Conservation (phyloP, 2,113 vertebrate species). For the Sisor rabdophorus region DNA sequence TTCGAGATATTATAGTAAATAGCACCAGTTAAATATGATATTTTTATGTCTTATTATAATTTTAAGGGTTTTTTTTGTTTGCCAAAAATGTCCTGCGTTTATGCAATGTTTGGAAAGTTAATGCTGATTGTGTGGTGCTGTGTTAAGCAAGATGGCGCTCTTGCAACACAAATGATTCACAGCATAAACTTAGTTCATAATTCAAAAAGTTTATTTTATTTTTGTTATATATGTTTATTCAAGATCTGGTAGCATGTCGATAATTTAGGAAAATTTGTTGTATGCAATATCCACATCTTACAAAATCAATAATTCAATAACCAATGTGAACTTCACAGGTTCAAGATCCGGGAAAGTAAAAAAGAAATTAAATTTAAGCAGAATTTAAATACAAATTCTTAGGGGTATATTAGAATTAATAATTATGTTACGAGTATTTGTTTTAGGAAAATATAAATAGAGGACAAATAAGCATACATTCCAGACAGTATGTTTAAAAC, state of each 20-base stretch:
- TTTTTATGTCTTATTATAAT: too few relatives aligned
- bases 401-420: not conserved
- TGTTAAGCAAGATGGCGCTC: constrained; percentile 38
- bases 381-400: not conserved
- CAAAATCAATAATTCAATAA: not conserved
- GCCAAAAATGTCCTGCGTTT: not conserved
- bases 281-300: not conserved
- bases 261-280: too few relatives aligned
- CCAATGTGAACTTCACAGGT: not conserved
- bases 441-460: not conserved
- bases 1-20: too few relatives aligned
- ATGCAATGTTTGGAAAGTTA: not conserved
- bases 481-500: too few relatives aligned
- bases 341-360: not conserved
- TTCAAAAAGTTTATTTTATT: not conserved
- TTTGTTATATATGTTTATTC: not conserved
- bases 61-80: too few relatives aligned
- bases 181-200: not conserved
- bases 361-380: not conserved
- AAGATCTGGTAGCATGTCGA: not conserved
- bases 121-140: not conserved
- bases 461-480: not conserved
- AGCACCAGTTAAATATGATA: too few relatives aligned
- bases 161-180: constrained; percentile 23
- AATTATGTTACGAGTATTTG: not conserved